Base-by-base conservation (phyloP, 2,797 vertebrate species). In the Mormyrops boulengeri region DNA sequence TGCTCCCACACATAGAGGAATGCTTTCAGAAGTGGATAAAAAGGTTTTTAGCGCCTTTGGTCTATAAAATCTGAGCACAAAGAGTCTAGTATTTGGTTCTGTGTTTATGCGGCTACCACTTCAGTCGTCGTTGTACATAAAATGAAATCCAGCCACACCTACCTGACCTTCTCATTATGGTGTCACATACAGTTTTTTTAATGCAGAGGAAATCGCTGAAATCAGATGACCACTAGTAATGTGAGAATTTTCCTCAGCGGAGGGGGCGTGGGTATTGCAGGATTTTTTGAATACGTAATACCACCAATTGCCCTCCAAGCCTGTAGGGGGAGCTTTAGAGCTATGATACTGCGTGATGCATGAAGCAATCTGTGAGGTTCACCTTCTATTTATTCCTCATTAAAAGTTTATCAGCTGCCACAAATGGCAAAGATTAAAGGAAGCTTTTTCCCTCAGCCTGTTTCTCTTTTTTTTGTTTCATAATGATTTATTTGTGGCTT, bases 351-450 rank as follows among this genome's bases (percentile, higher is more conserved):
- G 93, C 92, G 89, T 89, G 88, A 91, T 94, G 93, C 90, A 90
- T 52, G 49, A 92, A 60, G 30, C 94, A 94, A 95, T 95, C 95
- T 93, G 90, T 57, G 90, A 92, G 93, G 91, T 94, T 93, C 77
- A 82, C 77, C 93, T 94, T 94, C 93, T 94, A 93, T 95, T 95
- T 94, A 94, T 94, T 95, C 93, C 95, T 95, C 94, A 95, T 96
- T 95, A 94, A 95, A 94, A 92, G 94, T 92, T 94, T 93, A 95
- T 96, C 95, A 94, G 93, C 94, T 91, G 90, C 90, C 80, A 94
- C 93, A 95, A 95, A 95, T 95, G 94, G 95, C 92, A 93, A 91
- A 95, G 95, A 96, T 95, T 95, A 95, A 92, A 87, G 86, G 77
- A 89, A 90, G 91, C 91, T 91, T 89, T 89, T 92, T 92, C 92